Evolutionary conservation across 2,888 invertebrate species (phyloP).

Genomic region (Trisateles emortualis): DNA sequence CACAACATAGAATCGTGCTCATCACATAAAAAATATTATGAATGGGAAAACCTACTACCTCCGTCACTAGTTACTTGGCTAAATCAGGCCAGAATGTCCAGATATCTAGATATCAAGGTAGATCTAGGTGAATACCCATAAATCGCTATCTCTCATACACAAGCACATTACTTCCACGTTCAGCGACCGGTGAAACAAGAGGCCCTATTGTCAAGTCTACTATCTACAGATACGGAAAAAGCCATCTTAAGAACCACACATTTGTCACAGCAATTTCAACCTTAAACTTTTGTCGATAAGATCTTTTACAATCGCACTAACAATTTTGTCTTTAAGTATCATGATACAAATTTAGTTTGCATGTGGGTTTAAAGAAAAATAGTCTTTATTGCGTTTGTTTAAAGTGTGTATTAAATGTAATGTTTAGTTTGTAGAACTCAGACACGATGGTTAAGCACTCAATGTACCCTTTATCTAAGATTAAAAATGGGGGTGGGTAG

Average conservation of each 20-base stretch:
- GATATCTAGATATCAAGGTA: too few relatives aligned
- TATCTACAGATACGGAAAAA: slow-evolving; percentile 72
- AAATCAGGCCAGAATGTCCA: too few relatives aligned
- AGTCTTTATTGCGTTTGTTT: slow-evolving; percentile 1
- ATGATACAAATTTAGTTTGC: slow-evolving; percentile 43
- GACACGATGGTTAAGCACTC: slow-evolving; percentile 80
- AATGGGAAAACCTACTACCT: too few relatives aligned
- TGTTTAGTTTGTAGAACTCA: slow-evolving; percentile 49
- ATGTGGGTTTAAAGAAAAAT: slow-evolving; percentile 7
- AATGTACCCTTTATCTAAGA: slow-evolving; percentile 85
- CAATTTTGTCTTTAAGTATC: slow-evolving; percentile 50
- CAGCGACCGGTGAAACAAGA: slow-evolving; percentile 82
- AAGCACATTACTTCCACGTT: slow-evolving; percentile 52
- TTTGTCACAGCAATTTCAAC: slow-evolving; percentile 38
- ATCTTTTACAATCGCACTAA: slow-evolving; percentile 7
- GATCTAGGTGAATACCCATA: slow-evolving; percentile 1
- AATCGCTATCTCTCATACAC: slow-evolving; percentile 43
- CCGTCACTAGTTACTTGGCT: too few relatives aligned
- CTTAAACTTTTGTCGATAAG: slow-evolving; percentile 28
- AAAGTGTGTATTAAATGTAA: slow-evolving; percentile 26
- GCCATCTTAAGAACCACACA: slow-evolving; percentile 47
- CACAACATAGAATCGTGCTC: too few relatives aligned
- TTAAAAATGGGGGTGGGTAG: slow-evolving; percentile 75
- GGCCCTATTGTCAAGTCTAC: slow-evolving; percentile 78
- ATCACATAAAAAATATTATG: too few relatives aligned